Evolutionary conservation across 2,113 vertebrate genomes (phyloP).

Genomic region (Ceuthmochares aereus): DNA sequence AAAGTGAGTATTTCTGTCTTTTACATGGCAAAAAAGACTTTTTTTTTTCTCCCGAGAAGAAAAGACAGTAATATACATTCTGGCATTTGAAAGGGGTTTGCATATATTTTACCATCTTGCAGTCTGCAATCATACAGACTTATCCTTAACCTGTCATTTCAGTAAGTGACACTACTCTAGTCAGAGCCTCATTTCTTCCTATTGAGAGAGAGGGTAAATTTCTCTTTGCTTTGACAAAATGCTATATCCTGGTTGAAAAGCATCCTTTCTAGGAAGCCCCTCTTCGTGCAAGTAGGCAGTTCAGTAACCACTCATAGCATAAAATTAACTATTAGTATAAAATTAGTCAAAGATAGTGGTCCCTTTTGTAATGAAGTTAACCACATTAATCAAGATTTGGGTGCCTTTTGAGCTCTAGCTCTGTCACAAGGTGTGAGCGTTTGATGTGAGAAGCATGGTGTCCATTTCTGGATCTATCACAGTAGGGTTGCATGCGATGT

Average conservation of each 20-base stretch:
- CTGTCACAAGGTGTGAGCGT: not conserved
- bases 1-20: not conserved
- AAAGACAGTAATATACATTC: not conserved
- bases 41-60: not conserved
- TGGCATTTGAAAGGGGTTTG: constrained; percentile 22
- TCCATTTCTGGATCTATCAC: not conserved
- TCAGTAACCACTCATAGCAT: not conserved
- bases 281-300: not conserved
- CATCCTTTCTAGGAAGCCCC: not conserved
- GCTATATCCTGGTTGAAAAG: constrained; percentile 8
- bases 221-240: constrained; percentile 20
- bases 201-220: not conserved
- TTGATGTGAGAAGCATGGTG: constrained; percentile 9
- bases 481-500: not conserved
- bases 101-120: not conserved
- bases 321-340: not conserved
- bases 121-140: constrained; percentile 12
- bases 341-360: not conserved
- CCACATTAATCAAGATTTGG: not conserved
- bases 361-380: constrained; percentile 12
- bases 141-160: constrained; percentile 51
- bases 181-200: constrained; percentile 14
- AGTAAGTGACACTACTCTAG: not conserved
- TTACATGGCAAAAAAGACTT: not conserved
- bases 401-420: constrained; percentile 14